Conservation (phyloP, 2,888 invertebrate genomes). For the Nemoura dubitans region DNA sequence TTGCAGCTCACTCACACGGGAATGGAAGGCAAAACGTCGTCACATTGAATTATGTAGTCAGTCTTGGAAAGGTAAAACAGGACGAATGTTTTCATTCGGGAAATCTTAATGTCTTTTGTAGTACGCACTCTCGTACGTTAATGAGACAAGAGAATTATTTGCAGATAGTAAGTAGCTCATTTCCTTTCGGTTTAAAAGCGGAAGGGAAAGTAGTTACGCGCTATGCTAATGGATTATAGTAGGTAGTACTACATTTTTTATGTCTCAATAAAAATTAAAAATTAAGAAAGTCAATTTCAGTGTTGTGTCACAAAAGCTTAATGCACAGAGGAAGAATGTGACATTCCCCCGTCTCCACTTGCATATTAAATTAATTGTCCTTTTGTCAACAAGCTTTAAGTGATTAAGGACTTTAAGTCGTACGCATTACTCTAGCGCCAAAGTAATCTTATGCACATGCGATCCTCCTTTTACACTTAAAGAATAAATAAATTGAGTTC, state of each 20-base stretch:
- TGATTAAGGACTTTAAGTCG: background rate
- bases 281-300: background rate
- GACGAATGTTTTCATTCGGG: background rate
- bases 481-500: background rate
- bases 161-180: background rate
- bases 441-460: conserved; percentile 4
- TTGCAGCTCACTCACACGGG: background rate
- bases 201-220: background rate
- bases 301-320: background rate
- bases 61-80: background rate
- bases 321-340: background rate
- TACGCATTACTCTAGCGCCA: background rate
- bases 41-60: background rate
- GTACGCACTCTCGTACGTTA: background rate
- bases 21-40: background rate
- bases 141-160: background rate
- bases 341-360: background rate
- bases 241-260: background rate
- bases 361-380: background rate
- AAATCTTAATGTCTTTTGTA: background rate
- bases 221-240: background rate
- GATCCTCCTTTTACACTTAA: background rate
- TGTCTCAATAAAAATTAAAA: background rate
- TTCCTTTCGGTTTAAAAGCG: background rate
- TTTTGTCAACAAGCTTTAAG: conserved; percentile 12